Evolutionary conservation across 2,797 vertebrate species (phyloP).

Genomic region (Myotis pilosus): DNA sequence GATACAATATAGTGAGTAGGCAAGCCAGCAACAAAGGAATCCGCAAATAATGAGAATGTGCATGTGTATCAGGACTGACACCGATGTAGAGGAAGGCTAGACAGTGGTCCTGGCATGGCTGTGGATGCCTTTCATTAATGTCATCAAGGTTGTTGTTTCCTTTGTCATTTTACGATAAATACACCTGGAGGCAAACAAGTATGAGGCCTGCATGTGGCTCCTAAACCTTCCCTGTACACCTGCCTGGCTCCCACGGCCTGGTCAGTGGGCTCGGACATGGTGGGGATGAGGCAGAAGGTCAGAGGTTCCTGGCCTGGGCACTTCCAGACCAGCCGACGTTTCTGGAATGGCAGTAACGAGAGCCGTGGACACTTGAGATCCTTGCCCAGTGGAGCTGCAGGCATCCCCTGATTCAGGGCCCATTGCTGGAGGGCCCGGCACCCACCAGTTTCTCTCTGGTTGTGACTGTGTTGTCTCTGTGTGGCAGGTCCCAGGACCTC

Average conservation of each 20-base stretch:
- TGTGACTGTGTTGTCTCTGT: fast-evolving
- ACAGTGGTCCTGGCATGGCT: neutral
- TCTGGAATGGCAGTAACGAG: neutral
- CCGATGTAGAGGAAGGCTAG: neutral
- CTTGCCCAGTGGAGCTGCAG: fast-evolving
- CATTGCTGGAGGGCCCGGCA: fast-evolving
- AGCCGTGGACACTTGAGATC: neutral
- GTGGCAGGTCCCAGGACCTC: neutral
- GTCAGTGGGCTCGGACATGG: neutral
- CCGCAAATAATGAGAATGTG: neutral
- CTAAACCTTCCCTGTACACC: neutral
- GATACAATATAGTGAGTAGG: neutral
- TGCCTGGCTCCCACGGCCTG: fast-evolving
- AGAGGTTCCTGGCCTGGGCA: neutral
- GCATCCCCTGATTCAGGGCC: fast-evolving
- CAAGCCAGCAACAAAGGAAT: neutral
- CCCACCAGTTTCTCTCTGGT: fast-evolving
- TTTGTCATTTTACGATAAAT: neutral
- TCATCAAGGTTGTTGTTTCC: neutral
- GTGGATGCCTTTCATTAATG: neutral
- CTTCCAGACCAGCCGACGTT: neutral
- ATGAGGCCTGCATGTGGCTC: fast-evolving
- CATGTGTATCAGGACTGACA: neutral
- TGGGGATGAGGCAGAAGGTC: too few relatives aligned
- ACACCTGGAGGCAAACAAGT: neutral